These are phyloP conservation scores for Rhopalosiphum padi DNA, from an alignment of 1,140 invertebrate genomes.

Conservation along the genomic window DNA sequence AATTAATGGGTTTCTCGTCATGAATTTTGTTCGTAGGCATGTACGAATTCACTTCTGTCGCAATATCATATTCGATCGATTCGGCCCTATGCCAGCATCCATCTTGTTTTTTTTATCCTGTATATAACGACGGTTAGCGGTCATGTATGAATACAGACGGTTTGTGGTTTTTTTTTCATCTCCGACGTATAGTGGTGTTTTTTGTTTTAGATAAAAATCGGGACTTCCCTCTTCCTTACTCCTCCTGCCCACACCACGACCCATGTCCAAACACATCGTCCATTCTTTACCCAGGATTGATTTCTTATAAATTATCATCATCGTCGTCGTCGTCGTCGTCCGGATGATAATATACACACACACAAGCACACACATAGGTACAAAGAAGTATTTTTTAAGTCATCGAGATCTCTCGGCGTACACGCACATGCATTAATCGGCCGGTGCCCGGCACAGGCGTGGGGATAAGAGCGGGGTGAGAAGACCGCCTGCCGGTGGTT, in stretches of 20 bases:
- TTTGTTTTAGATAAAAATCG: slow-evolving; percentile 37
- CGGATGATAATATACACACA: slow-evolving; percentile 2
- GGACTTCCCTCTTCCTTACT: neutral
- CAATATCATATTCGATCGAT: neutral
- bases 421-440: slow-evolving; percentile 49
- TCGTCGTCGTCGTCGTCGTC: slow-evolving; percentile 23
- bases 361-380: neutral
- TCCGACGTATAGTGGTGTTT: slow-evolving; percentile 16
- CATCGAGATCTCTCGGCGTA: slow-evolving; percentile 34
- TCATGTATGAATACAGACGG: slow-evolving; percentile 1
- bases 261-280: slow-evolving; percentile 33
- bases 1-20: neutral
- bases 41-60: neutral
- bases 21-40: neutral
- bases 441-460: neutral
- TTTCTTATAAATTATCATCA: slow-evolving; percentile 51
- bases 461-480: neutral
- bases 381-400: slow-evolving; percentile 44
- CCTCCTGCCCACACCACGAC: neutral
- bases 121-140: slow-evolving; percentile 24
- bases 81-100: neutral
- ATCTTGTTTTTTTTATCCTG: neutral
- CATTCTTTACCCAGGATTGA: slow-evolving; percentile 31
- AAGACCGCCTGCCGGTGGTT: slow-evolving; percentile 52
- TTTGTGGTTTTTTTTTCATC: slow-evolving; percentile 49